A percentile compares a stretch with the other conserved stretches of the same genome.
Evolutionary conservation across 2,797 vertebrate species (phyloP).

Genomic region (Acrossocheilus fasciatus): DNA sequence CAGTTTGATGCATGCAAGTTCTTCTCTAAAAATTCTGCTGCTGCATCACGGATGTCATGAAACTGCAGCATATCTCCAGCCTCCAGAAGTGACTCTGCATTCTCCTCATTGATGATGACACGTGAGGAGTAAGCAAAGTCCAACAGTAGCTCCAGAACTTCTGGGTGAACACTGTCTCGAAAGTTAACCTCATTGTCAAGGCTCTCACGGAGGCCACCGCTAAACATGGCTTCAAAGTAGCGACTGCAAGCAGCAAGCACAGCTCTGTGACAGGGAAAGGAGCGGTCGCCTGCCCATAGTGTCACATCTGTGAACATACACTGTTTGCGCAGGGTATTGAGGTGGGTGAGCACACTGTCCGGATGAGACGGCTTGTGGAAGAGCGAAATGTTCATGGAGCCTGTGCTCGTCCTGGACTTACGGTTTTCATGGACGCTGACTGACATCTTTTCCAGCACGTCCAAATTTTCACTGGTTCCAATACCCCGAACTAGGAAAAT

Average conservation of each 20-base stretch:
- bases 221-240: conserved; percentile 98
- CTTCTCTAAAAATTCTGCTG: conserved; percentile 92
- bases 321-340: conserved; percentile 91
- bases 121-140: conserved; percentile 95
- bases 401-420: conserved; percentile 91
- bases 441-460: conserved; percentile 83
- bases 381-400: conserved; percentile 92
- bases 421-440: conserved; percentile 94
- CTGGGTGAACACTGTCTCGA: conserved; percentile 91
- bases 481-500: conserved; percentile 62
- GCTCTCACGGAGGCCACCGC: conserved; percentile 91
- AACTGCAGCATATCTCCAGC: conserved; percentile 96
- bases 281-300: conserved; percentile 90
- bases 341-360: conserved; percentile 90
- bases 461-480: conserved; percentile 63
- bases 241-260: conserved; percentile 94
- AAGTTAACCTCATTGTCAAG: conserved; percentile 90
- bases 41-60: conserved; percentile 91
- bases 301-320: conserved; percentile 94
- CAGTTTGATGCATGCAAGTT: conserved; percentile 92
- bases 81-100: conserved; percentile 92
- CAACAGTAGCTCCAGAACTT: conserved; percentile 92
- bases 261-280: conserved; percentile 91
- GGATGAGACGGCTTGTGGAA: conserved; percentile 95
- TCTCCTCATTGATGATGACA: conserved; percentile 93